These are phyloP conservation scores for Enteromius paludinosus DNA, from an alignment of 2,797 vertebrate species.

Conservation along the genomic window DNA sequence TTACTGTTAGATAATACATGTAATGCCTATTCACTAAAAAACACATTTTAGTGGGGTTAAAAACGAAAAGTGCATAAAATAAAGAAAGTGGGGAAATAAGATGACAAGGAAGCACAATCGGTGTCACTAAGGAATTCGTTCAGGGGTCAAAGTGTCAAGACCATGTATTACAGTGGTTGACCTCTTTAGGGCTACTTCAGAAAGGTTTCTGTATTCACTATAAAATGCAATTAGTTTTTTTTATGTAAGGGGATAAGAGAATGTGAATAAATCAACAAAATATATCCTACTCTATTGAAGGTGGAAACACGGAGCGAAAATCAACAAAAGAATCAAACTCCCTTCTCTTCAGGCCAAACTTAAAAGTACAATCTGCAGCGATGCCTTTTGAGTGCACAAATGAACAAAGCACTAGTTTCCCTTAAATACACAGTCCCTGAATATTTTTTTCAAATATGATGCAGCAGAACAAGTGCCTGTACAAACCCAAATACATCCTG, in stretches of 20 bases:
- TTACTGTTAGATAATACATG: slow-evolving; percentile 56
- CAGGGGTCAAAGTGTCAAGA: slow-evolving; percentile 38
- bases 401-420: not conserved
- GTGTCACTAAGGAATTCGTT: slow-evolving; percentile 11
- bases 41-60: slow-evolving; percentile 33
- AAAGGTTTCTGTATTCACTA: not conserved
- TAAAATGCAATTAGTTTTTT: not conserved
- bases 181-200: not conserved
- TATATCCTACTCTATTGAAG: not conserved
- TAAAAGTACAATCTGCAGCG: not conserved
- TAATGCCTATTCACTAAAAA: slow-evolving; percentile 64
- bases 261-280: not conserved
- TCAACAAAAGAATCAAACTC: not conserved
- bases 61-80: slow-evolving; percentile 67
- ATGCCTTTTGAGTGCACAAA: not conserved
- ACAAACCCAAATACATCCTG: not conserved
- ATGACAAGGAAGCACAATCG: not conserved
- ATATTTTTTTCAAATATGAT: not conserved
- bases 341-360: not conserved
- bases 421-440: slow-evolving; percentile 35
- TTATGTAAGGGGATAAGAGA: not conserved
- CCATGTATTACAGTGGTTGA: not conserved
- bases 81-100: slow-evolving; percentile 8
- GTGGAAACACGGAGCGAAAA: not conserved
- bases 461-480: not conserved